phyloP scores from a whole-genome alignment of 2,888 invertebrate genomes.

The Drosophila anomalipes region DNA sequence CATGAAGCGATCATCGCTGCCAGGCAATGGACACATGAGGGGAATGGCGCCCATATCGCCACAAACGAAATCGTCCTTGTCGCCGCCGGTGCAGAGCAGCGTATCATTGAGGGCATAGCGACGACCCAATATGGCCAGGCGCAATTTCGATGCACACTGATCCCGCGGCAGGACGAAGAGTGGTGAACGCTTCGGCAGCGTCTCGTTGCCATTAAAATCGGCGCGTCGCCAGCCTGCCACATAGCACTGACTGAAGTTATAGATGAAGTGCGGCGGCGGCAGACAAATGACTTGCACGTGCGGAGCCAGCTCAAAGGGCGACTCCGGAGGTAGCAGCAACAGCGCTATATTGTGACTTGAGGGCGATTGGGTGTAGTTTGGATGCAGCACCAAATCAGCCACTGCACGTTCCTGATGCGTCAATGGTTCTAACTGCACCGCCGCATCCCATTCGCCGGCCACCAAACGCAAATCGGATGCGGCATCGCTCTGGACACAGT shows the following conservation, averaged over 20 bases:
- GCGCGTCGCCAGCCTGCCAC: constrained; percentile 57
- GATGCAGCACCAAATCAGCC: constrained; percentile 52
- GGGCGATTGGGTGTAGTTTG: constrained; percentile 55
- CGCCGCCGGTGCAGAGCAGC: constrained; percentile 63
- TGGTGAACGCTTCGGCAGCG: constrained; percentile 53
- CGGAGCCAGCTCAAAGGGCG: constrained; percentile 42
- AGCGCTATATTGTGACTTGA: constrained; percentile 56
- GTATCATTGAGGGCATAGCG: constrained; percentile 53
- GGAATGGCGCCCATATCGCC: constrained; percentile 52
- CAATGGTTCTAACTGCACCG: constrained; percentile 55
- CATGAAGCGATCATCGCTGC: constrained; percentile 48
- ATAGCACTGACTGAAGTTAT: constrained; percentile 64
- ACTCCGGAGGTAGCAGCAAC: constrained; percentile 33
- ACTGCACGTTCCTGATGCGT: constrained; percentile 48
- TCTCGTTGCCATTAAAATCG: constrained; percentile 37
- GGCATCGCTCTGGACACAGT: constrained; percentile 46
- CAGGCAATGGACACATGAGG: constrained; percentile 58
- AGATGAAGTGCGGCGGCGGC: constrained; percentile 51
- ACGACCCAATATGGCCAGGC: constrained; percentile 55
- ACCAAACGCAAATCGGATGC: constrained; percentile 38
- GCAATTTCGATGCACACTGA: constrained; percentile 59
- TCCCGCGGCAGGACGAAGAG: constrained; percentile 60
- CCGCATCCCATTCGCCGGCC: constrained; percentile 69
- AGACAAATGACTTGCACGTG: constrained; percentile 60
- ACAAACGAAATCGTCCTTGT: constrained; percentile 60